Evolutionary conservation across 30 jellyfish, hydroid and myxozoan genomes (phyloP).

Genomic region (Clytia hemisphaerica): DNA sequence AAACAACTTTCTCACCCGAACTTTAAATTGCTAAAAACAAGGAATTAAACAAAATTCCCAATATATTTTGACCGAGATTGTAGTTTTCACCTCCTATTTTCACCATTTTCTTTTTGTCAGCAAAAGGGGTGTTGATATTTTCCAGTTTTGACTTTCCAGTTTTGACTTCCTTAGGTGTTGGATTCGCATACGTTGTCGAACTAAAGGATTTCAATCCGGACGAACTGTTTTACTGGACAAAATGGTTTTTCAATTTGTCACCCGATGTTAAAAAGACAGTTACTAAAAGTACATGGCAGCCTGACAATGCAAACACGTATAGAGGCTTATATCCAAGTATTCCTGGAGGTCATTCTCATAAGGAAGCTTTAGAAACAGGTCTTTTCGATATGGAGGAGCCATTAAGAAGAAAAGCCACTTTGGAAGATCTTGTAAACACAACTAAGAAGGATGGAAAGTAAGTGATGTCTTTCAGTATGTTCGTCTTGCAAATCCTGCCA

Average conservation of each 20-base stretch:
- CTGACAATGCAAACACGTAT: slow-evolving; percentile 33
- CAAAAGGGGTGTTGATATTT: too few relatives aligned
- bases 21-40: too few relatives aligned
- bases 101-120: too few relatives aligned
- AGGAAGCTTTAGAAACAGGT: slow-evolving; percentile 73
- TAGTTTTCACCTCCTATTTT: too few relatives aligned
- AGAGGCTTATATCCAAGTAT: slow-evolving; percentile 75
- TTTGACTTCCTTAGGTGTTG: too few relatives aligned
- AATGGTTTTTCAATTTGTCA: slow-evolving; percentile 62
- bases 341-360: slow-evolving; percentile 73
- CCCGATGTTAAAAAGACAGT: slow-evolving; percentile 46
- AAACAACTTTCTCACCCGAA: too few relatives aligned
- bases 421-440: slow-evolving; percentile 19
- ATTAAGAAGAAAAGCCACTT: slow-evolving; percentile 7
- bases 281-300: slow-evolving; percentile 49
- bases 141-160: too few relatives aligned
- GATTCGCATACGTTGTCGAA: slow-evolving; percentile 61
- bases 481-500: too few relatives aligned
- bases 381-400: slow-evolving; percentile 9
- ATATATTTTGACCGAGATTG: too few relatives aligned
- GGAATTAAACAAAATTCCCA: too few relatives aligned
- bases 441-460: slow-evolving; percentile 5
- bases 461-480: too few relatives aligned
- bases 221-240: slow-evolving; percentile 43
- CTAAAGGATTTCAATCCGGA: slow-evolving; percentile 60